phyloP scores from a whole-genome alignment of 2,113 vertebrate genomes.

The Oxyura jamaicensis region DNA sequence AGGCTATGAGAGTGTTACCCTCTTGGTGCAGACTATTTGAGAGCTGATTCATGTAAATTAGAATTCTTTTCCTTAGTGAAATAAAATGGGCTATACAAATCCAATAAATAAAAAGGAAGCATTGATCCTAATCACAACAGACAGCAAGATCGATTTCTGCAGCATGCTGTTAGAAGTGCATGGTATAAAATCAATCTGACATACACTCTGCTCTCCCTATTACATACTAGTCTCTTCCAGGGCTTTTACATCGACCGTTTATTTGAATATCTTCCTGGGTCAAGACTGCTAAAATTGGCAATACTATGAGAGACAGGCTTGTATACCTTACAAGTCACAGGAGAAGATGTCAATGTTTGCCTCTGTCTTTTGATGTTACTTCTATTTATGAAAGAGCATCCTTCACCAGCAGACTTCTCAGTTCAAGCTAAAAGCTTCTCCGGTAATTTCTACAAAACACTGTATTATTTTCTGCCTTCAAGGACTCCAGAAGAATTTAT shows the following conservation, averaged over 20 bases:
- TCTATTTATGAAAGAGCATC: not conserved
- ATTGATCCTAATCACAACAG: conserved; percentile 32
- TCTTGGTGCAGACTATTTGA: not conserved
- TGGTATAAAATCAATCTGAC: not conserved
- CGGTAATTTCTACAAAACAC: not conserved
- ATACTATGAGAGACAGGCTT: not conserved
- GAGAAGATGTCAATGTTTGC: not conserved
- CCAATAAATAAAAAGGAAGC: not conserved
- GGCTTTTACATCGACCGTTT: not conserved
- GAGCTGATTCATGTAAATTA: not conserved
- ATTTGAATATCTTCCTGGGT: not conserved
- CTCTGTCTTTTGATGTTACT: not conserved
- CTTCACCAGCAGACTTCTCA: not conserved
- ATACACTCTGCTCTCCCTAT: not conserved
- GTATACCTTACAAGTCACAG: not conserved
- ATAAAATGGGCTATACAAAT: not conserved
- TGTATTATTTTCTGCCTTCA: not conserved
- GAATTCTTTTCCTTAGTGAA: not conserved
- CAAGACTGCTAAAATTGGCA: not conserved
- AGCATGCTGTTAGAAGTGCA: not conserved
- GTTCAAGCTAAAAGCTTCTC: not conserved
- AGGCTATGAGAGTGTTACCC: not conserved
- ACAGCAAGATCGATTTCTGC: conserved; percentile 24
- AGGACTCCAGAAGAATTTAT: not conserved
- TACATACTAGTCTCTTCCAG: not conserved